Percentiles rank a stretch among this genome's conserved stretches.
phyloP scores from a whole-genome alignment of 2,113 vertebrate genomes.

The Engraulis encrasicolus region DNA sequence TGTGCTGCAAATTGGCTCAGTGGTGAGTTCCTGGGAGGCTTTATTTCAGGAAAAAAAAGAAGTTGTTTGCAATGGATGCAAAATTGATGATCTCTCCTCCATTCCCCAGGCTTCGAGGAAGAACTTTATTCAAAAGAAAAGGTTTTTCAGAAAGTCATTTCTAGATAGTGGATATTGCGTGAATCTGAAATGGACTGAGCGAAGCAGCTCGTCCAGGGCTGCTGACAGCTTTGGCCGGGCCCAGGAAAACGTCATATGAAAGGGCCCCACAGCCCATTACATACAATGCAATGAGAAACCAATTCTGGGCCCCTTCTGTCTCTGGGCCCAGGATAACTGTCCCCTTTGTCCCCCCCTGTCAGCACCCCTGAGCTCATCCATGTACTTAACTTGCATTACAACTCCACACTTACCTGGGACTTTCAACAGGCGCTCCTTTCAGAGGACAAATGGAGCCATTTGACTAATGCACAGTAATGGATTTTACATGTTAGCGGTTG shows the following conservation, averaged over 20 bases:
- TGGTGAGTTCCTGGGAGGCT: not conserved
- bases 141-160: not conserved
- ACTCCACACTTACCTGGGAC: too few species aligned
- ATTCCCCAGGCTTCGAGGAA: not conserved
- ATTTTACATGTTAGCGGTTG: not conserved
- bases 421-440: too few species aligned
- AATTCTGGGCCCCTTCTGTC: too few species aligned
- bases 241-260: too few species aligned
- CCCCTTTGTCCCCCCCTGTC: too few species aligned
- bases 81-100: slow-evolving; percentile 3
- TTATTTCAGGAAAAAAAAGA: slow-evolving; percentile 9
- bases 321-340: too few species aligned
- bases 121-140: not conserved
- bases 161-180: not conserved
- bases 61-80: not conserved
- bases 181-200: not conserved
- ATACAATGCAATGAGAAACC: too few species aligned
- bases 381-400: too few species aligned
- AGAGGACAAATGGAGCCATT: not conserved
- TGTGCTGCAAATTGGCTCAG: not conserved
- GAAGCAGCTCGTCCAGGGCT: too few species aligned
- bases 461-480: not conserved
- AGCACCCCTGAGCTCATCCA: too few species aligned
- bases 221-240: too few species aligned
- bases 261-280: too few species aligned